These are phyloP conservation scores for Episyrphus balteatus DNA, from an alignment of 1,140 invertebrate species.

Conservation along the genomic window DNA sequence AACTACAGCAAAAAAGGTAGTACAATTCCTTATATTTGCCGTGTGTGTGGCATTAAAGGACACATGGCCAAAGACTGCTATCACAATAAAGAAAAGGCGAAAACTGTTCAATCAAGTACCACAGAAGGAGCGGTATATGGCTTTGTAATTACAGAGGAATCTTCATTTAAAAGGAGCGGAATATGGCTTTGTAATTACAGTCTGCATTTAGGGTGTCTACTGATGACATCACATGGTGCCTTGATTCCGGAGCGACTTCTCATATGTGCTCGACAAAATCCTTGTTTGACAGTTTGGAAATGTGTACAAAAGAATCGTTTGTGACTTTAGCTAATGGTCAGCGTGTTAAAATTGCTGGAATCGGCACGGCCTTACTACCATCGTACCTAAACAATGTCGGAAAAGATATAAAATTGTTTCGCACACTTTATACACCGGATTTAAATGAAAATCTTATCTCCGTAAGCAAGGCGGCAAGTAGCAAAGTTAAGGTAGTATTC, in stretches of 20 bases:
- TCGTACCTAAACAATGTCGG: neutral
- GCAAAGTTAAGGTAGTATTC: neutral
- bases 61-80: too few relatives aligned
- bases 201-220: too few relatives aligned
- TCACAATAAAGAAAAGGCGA: too few relatives aligned
- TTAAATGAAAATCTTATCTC: slow-evolving; percentile 5
- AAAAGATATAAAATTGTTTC: neutral
- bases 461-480: neutral
- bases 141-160: too few relatives aligned
- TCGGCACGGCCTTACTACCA: neutral
- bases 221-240: too few relatives aligned
- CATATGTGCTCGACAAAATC: neutral
- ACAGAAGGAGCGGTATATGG: too few relatives aligned
- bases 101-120: too few relatives aligned
- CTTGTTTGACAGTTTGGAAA: neutral
- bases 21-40: too few relatives aligned
- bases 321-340: neutral
- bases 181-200: too few relatives aligned
- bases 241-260: neutral
- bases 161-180: too few relatives aligned
- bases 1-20: neutral
- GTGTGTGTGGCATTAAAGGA: too few relatives aligned
- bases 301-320: neutral
- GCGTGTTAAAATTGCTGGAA: neutral
- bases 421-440: slow-evolving; percentile 2